Conservation (phyloP, 2,888 invertebrate genomes). For the Drosophila hawaiiensis region DNA sequence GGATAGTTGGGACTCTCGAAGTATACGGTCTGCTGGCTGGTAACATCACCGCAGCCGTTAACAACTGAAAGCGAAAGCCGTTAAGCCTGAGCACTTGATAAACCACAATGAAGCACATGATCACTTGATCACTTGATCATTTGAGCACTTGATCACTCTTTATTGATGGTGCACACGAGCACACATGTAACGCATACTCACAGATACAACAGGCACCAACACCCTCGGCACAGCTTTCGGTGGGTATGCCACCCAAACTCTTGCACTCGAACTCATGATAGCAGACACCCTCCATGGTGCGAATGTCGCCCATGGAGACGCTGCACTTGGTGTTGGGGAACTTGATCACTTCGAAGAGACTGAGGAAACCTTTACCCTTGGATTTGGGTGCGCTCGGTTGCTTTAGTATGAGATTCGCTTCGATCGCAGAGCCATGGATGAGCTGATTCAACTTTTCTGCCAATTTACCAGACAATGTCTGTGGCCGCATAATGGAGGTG, state of each 20-base stretch:
- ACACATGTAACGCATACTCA: conserved; percentile 85
- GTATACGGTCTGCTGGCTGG: conserved; percentile 88
- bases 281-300: conserved; percentile 89
- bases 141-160: neutral
- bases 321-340: conserved; percentile 89
- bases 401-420: conserved; percentile 80
- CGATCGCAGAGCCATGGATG: conserved; percentile 75
- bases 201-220: conserved; percentile 91
- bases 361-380: conserved; percentile 87
- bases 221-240: conserved; percentile 90
- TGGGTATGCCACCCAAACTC: conserved; percentile 87
- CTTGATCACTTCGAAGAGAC: conserved; percentile 90
- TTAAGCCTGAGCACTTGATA: neutral
- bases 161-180: neutral
- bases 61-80: conserved; percentile 86
- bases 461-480: conserved; percentile 51
- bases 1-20: conserved; percentile 91
- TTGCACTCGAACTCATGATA: conserved; percentile 89
- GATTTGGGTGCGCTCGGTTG: conserved; percentile 62
- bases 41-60: conserved; percentile 88
- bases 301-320: conserved; percentile 83
- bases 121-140: conserved; percentile 8
- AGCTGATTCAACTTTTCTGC: conserved; percentile 75
- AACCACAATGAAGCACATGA: conserved; percentile 4
- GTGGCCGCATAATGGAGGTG: conserved; percentile 79